Percentiles rank a stretch among this genome's conserved stretches.
These are phyloP conservation scores for Cossypha heuglini DNA, from an alignment of 2,797 vertebrate genomes.

Conservation along the genomic window DNA sequence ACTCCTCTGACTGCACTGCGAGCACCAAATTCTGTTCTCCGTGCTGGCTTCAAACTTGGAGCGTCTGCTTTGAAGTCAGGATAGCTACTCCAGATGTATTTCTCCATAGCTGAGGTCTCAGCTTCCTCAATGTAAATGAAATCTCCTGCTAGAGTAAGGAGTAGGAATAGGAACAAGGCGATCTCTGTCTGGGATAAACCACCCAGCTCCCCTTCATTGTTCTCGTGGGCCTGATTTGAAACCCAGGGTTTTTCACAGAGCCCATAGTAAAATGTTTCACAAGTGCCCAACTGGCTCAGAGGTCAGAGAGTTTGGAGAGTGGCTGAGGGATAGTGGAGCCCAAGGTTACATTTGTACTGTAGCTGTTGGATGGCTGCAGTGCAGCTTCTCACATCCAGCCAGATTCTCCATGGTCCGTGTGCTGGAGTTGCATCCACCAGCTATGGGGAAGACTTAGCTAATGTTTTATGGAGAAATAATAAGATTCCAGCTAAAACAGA, in stretches of 20 bases:
- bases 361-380: background rate
- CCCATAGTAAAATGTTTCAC: background rate
- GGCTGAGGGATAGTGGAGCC: background rate
- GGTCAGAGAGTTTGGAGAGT: background rate
- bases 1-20: background rate
- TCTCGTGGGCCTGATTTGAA: background rate
- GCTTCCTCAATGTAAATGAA: background rate
- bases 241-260: background rate
- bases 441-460: background rate
- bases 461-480: background rate
- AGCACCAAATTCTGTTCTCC: background rate
- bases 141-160: background rate
- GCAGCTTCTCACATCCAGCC: background rate
- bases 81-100: background rate
- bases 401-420: background rate
- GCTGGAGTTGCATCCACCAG: background rate
- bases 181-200: background rate
- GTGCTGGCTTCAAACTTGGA: background rate
- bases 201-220: background rate
- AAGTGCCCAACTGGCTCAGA: background rate
- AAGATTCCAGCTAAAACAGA: background rate
- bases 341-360: rapidly evolving
- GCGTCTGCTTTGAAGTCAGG: background rate
- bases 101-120: background rate
- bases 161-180: background rate